Base-by-base conservation (phyloP, 1,140 invertebrate species). In the Drosophila kanapiae region DNA sequence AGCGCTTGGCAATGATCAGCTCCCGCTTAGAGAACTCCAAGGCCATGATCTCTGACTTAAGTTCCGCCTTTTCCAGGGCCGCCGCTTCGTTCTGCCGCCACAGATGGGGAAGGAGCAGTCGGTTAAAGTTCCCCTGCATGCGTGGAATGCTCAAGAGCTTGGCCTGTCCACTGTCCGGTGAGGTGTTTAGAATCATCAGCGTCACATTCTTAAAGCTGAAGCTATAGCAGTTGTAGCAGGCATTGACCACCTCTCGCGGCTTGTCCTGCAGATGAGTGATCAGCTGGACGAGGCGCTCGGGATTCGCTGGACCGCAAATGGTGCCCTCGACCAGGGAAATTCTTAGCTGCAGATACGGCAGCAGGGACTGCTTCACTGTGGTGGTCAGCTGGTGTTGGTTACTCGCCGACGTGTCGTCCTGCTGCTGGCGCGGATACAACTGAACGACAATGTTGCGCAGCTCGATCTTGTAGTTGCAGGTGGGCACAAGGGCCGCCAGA, bases 401-500 rank as follows among this genome's bases (percentile, higher is more conserved):
- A 2, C 56, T 23, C 8, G 72, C 48, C 1, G 85, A 71, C 0
- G 49, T 40, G 2, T 75, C 84, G 11, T 42, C 45, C 10, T 65
- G 64, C 53, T 78, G 78, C 45, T 76, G 79, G 2, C 58, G 71
- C 3, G 77, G 77, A 86, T 95, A 94, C 31, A 96, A 85, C 88
- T 95, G 93, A 2, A 96, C 71, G 0, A 93, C 92, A 9, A 94
- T 94, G 69, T 94, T 94, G 38, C 94, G 92, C 57, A 95, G 80
- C 14, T 94, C 94, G 23, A 96, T 91, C 74, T 94, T 94, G 40
- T 94, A 93, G 70, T 94, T 94, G 51, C 93, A 90, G 18, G 92
- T 92, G 10, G 95, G 94, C 83, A 95, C 94, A 54, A 94, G 94
- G 59, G 94, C 93, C 69, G 94, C 94, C 11, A 96, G 79, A 13